These are phyloP conservation scores for Acanthoscelides obtectus DNA, from an alignment of 2,888 invertebrate genomes.

Conservation along the genomic window DNA sequence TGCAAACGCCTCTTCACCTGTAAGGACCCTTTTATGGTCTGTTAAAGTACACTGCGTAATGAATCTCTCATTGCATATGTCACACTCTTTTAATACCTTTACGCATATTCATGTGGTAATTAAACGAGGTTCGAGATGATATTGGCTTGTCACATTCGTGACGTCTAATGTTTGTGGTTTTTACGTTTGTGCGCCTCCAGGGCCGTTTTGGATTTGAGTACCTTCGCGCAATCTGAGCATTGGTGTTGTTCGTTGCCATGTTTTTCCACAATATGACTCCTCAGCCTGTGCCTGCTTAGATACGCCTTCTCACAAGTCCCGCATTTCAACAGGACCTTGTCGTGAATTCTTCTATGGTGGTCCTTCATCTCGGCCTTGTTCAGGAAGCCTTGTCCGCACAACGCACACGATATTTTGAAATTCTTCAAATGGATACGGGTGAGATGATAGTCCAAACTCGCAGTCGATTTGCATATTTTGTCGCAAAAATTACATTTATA, in stretches of 20 bases:
- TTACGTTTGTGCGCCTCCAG: background rate
- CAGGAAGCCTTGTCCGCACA: background rate
- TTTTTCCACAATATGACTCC: background rate
- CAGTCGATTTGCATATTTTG: background rate
- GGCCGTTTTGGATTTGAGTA: background rate
- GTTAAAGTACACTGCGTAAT: background rate
- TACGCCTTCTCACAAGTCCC: background rate
- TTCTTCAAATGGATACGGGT: background rate
- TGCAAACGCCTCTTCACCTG: background rate
- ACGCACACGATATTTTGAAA: background rate
- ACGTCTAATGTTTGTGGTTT: background rate
- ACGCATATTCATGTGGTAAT: conserved; percentile 7
- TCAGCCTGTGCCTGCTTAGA: background rate
- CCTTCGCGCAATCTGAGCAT: background rate
- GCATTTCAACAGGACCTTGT: background rate
- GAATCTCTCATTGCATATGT: conserved; percentile 44
- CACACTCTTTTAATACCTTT: conserved; percentile 23
- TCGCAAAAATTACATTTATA: background rate
- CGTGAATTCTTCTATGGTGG: background rate
- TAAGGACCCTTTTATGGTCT: background rate
- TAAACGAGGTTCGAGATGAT: background rate
- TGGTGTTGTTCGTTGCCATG: background rate
- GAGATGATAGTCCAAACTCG: background rate
- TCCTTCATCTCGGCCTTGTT: background rate
- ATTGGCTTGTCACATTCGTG: background rate